Conservation (phyloP, 2,888 invertebrate genomes). For the Rhodophaea formosa region DNA sequence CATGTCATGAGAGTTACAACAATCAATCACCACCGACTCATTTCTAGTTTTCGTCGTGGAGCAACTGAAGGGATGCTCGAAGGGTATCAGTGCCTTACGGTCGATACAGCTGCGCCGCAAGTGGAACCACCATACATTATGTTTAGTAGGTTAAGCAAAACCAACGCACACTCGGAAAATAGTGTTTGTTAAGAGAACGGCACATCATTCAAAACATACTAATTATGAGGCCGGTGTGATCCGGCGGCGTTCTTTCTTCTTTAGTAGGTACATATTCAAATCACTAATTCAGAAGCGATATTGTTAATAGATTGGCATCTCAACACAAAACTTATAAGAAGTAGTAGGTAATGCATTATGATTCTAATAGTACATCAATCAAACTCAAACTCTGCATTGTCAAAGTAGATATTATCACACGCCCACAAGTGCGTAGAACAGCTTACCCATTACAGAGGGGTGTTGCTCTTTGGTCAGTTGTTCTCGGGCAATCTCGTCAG, state of each 20-base stretch:
- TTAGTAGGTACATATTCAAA: constrained; percentile 72
- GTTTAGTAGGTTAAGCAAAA: constrained; percentile 82
- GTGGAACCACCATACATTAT: constrained; percentile 78
- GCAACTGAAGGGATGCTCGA: constrained; percentile 91
- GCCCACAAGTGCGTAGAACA: constrained; percentile 56
- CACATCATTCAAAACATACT: constrained; percentile 75
- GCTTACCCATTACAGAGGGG: constrained; percentile 66
- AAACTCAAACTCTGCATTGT: constrained; percentile 70
- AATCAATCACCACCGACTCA: constrained; percentile 89
- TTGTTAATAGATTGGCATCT: constrained; percentile 77
- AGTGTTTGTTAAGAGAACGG: constrained; percentile 67
- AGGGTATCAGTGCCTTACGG: constrained; percentile 86
- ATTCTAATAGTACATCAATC: constrained; percentile 74
- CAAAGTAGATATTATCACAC: constrained; percentile 57
- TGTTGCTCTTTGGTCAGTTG: constrained; percentile 55
- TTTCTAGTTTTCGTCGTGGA: constrained; percentile 87
- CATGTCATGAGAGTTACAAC: constrained; percentile 88
- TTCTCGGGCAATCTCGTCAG: constrained; percentile 58
- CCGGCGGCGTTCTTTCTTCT: constrained; percentile 48
- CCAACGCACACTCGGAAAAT: constrained; percentile 78
- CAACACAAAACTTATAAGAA: constrained; percentile 74
- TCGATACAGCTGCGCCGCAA: constrained; percentile 88
- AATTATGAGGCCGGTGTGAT: constrained; percentile 37
- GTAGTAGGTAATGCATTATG: constrained; percentile 69
- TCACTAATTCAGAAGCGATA: constrained; percentile 75